These are phyloP conservation scores for Ophiothrix spiculata DNA, from an alignment of 35 echinoderm and acorn worm species.

Conservation along the genomic window DNA sequence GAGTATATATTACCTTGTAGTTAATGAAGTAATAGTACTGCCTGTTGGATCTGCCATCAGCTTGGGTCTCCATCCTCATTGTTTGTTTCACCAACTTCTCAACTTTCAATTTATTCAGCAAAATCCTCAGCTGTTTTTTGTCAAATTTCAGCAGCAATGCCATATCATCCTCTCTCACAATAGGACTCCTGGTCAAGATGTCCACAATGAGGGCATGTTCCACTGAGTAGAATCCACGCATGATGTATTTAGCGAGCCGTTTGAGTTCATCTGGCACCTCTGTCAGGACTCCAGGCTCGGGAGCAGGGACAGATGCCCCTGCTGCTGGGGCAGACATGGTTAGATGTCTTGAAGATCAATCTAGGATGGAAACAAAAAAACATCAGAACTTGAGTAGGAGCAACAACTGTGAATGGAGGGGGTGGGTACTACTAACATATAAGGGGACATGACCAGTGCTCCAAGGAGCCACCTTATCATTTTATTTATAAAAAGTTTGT, in stretches of 20 bases:
- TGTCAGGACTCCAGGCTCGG: constrained; percentile 65
- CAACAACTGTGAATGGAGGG: too few relatives aligned
- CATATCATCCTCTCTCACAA: constrained; percentile 90
- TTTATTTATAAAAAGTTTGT: too few relatives aligned
- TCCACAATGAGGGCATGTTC: constrained; percentile 91
- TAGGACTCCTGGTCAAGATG: constrained; percentile 71
- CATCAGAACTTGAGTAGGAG: too few relatives aligned
- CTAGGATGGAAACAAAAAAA: too few relatives aligned
- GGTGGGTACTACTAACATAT: too few relatives aligned
- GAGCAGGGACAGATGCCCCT: background rate
- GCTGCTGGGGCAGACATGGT: too few relatives aligned
- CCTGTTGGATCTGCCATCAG: constrained; percentile 78
- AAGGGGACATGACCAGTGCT: too few relatives aligned
- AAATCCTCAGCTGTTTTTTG: constrained; percentile 79
- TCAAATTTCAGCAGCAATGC: constrained; percentile 88
- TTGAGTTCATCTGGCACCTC: constrained; percentile 90
- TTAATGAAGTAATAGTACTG: constrained; percentile 99
- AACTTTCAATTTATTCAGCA: constrained; percentile 83
- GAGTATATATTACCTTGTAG: constrained; percentile 88
- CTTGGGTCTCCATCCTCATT: constrained; percentile 87
- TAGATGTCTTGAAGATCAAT: too few relatives aligned
- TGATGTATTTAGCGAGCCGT: constrained; percentile 83
- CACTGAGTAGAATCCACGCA: constrained; percentile 79
- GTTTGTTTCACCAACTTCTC: constrained; percentile 90
- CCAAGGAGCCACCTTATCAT: too few relatives aligned